phyloP scores from a whole-genome alignment of 1,140 invertebrate genomes.

The Popillia japonica region DNA sequence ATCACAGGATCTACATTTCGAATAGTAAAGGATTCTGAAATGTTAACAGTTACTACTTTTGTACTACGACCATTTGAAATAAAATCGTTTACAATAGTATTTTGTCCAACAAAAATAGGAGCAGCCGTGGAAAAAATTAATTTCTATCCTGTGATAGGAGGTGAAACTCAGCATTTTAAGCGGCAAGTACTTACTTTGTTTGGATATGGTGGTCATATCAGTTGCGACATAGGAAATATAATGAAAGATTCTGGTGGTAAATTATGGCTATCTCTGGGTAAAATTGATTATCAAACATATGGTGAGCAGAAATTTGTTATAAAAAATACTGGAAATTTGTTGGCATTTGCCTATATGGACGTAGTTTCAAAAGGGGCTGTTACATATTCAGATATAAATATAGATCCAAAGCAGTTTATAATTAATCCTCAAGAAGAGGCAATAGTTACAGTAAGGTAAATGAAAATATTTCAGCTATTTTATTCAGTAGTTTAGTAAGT shows the following conservation, averaged over 20 bases:
- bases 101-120: conserved; percentile 60
- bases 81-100: conserved; percentile 60
- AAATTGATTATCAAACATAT: conserved; percentile 58
- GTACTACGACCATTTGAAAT: conserved; percentile 62
- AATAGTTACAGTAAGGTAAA: conserved; percentile 46
- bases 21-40: conserved; percentile 50
- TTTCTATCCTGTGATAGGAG: conserved; percentile 61
- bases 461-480: conserved; percentile 24
- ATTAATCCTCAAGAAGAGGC: conserved; percentile 50
- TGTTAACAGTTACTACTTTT: conserved; percentile 53
- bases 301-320: conserved; percentile 60
- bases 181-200: conserved; percentile 59
- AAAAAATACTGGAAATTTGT: conserved; percentile 62
- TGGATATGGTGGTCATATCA: conserved; percentile 63
- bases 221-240: conserved; percentile 61
- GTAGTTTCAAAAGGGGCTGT: conserved; percentile 59
- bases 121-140: conserved; percentile 62
- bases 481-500: too few species aligned
- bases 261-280: conserved; percentile 63
- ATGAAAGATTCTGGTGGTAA: conserved; percentile 62
- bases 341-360: conserved; percentile 61
- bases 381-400: conserved; percentile 47
- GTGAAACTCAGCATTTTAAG: conserved; percentile 54
- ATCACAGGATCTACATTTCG: conserved; percentile 56
- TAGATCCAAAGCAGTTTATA: conserved; percentile 48